Conservation (phyloP, 1,140 invertebrate genomes). For the Drosophila elegans region DNA sequence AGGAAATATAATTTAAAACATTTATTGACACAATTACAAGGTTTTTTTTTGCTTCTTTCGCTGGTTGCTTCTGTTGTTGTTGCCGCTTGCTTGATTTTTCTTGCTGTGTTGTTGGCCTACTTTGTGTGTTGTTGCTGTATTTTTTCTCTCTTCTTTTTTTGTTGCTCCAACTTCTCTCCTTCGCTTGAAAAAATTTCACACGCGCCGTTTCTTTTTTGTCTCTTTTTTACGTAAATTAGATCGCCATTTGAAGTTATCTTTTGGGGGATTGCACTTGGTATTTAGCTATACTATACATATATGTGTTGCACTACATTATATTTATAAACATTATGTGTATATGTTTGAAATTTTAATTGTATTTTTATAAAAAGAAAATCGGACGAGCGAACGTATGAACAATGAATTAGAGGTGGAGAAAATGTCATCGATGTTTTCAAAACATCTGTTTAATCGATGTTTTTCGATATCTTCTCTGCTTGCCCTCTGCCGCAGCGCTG, state of each 20-base stretch:
- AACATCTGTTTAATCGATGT: no score
- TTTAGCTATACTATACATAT: constrained; percentile 48
- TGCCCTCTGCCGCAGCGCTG: no score
- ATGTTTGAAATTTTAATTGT: constrained; percentile 60
- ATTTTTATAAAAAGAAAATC: constrained; percentile 72
- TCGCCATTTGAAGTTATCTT: constrained; percentile 60
- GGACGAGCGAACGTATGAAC: constrained; percentile 55
- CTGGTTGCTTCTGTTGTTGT: constrained; percentile 19
- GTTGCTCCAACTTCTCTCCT: constrained; percentile 70
- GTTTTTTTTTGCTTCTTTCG: constrained; percentile 58
- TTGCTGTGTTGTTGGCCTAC: constrained; percentile 77
- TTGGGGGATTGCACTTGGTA: constrained; percentile 64
- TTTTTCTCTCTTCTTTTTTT: constrained; percentile 47
- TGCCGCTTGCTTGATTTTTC: constrained; percentile 60
- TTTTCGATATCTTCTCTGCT: no score
- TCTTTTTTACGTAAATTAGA: constrained; percentile 73
- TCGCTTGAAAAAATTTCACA: constrained; percentile 77
- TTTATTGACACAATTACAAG: constrained; percentile 77
- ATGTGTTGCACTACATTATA: constrained; percentile 60
- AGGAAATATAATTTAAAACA: constrained; percentile 72
- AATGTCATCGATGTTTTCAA: no score
- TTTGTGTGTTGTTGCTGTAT: constrained; percentile 68
- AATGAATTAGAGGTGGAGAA: neutral
- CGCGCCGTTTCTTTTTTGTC: constrained; percentile 72
- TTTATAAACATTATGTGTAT: constrained; percentile 60